A percentile compares a stretch with the other conserved stretches of the same genome.
Evolutionary conservation across 2,888 invertebrate species (phyloP).

Genomic region (Tetropium fuscum): DNA sequence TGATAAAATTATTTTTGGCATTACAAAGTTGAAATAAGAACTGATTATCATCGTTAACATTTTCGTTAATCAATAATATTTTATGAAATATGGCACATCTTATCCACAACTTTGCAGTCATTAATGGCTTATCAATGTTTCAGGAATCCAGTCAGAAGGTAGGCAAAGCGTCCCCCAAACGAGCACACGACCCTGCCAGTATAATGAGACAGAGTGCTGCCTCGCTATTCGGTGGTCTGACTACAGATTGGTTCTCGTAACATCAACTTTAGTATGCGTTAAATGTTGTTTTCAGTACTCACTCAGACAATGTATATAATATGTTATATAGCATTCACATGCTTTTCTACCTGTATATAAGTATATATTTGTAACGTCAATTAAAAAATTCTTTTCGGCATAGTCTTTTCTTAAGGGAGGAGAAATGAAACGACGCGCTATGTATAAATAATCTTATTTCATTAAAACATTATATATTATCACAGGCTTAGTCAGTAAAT

Average conservation of each 20-base stretch:
- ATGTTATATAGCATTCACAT: slow-evolving; percentile 35
- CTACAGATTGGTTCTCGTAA: slow-evolving; percentile 82
- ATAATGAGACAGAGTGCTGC: slow-evolving; percentile 79
- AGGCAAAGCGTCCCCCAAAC: slow-evolving; percentile 50
- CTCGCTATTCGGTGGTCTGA: slow-evolving; percentile 85
- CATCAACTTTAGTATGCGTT: slow-evolving; percentile 27
- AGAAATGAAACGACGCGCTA: background rate
- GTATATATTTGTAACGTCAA: slow-evolving; percentile 42
- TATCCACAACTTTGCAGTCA: background rate
- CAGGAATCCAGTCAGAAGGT: slow-evolving; percentile 17
- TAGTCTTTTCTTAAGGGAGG: background rate
- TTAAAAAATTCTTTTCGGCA: slow-evolving; percentile 26
- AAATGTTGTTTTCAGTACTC: slow-evolving; percentile 14
- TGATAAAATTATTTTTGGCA: too few species aligned
- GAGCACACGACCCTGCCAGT: slow-evolving; percentile 67
- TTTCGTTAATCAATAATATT: too few species aligned
- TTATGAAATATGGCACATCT: too few species aligned
- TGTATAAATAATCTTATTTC: slow-evolving; percentile 29
- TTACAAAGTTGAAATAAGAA: too few species aligned
- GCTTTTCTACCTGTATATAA: slow-evolving; percentile 45
- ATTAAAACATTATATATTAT: slow-evolving; percentile 56
- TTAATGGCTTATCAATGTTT: background rate
- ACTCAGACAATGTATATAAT: slow-evolving; percentile 34
- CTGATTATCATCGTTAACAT: too few species aligned
- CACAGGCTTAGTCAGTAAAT: slow-evolving; percentile 63